A percentile compares a stretch with the other conserved stretches of the same genome.
Evolutionary conservation across 1,140 invertebrate genomes (phyloP).

Genomic region (Bombus huntii): DNA sequence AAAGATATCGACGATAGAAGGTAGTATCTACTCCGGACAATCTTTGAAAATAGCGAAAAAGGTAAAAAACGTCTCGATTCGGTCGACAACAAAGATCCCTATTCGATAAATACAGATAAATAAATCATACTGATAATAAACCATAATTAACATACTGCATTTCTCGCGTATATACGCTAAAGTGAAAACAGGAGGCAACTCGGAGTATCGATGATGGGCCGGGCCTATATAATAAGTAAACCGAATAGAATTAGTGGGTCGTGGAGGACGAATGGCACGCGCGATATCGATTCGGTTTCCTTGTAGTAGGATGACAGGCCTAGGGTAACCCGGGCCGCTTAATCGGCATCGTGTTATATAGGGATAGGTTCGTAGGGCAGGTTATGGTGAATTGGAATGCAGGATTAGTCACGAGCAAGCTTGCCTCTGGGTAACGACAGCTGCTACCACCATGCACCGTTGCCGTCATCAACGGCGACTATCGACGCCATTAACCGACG

Average conservation of each 20-base stretch:
- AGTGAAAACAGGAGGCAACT: neutral
- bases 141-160: no score
- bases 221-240: neutral
- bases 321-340: slow-evolving; percentile 74
- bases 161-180: neutral
- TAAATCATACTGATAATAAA: no score
- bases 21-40: no score
- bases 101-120: no score
- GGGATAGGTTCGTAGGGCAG: slow-evolving; percentile 67
- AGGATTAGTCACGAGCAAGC: slow-evolving; percentile 79
- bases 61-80: no score
- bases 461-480: slow-evolving; percentile 67
- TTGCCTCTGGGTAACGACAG: slow-evolving; percentile 79
- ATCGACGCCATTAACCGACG: slow-evolving; percentile 66
- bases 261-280: slow-evolving; percentile 71
- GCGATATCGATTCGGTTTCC: slow-evolving; percentile 78
- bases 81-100: no score
- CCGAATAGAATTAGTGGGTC: slow-evolving; percentile 62
- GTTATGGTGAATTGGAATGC: slow-evolving; percentile 77
- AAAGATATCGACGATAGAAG: no score
- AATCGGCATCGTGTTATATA: slow-evolving; percentile 67
- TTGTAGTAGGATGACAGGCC: slow-evolving; percentile 74
- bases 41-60: no score
- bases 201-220: neutral
- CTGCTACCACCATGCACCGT: slow-evolving; percentile 73